Conservation (phyloP, 2,888 invertebrate genomes). For the Nymphalis polychloros region DNA sequence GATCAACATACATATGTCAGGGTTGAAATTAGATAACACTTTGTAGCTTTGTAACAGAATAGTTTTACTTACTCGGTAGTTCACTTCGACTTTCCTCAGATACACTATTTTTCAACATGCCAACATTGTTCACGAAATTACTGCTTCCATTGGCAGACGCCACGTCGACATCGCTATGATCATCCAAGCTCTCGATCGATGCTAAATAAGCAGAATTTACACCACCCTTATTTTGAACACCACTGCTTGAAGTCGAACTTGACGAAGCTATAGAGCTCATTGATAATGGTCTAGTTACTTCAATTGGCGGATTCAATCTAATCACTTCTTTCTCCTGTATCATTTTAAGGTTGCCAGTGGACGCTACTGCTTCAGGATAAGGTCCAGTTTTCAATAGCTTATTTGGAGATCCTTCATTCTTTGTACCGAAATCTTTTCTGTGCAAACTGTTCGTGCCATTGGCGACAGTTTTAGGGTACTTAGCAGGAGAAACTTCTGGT, state of each 20-base stretch:
- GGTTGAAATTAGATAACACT: too few relatives aligned
- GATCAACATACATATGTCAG: too few relatives aligned
- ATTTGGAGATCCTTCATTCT: slow-evolving; percentile 57
- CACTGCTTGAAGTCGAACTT: slow-evolving; percentile 84
- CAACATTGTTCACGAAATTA: slow-evolving; percentile 69
- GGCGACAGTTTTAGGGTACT: slow-evolving; percentile 55
- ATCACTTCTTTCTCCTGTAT: slow-evolving; percentile 69
- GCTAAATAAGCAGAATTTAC: slow-evolving; percentile 90
- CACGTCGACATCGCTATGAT: slow-evolving; percentile 88
- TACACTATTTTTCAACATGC: slow-evolving; percentile 58
- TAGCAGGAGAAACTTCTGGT: slow-evolving; percentile 58
- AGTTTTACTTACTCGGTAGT: slow-evolving; percentile 60
- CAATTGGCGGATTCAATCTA: slow-evolving; percentile 78
- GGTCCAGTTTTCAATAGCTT: slow-evolving; percentile 61
- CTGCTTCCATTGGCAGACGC: slow-evolving; percentile 73
- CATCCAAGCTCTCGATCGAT: slow-evolving; percentile 92
- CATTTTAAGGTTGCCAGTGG: slow-evolving; percentile 72
- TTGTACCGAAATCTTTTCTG: slow-evolving; percentile 62
- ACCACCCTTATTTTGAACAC: slow-evolving; percentile 83
- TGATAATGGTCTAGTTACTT: slow-evolving; percentile 85
- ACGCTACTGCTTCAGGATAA: slow-evolving; percentile 68
- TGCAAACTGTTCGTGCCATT: slow-evolving; percentile 69
- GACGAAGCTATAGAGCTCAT: slow-evolving; percentile 90
- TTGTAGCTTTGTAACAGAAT: not conserved
- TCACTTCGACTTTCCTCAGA: slow-evolving; percentile 64